Percentiles rank a stretch among this genome's conserved stretches.
phyloP scores from a whole-genome alignment of 1,140 invertebrate genomes.

The Caenorhabditis elegans region DNA sequence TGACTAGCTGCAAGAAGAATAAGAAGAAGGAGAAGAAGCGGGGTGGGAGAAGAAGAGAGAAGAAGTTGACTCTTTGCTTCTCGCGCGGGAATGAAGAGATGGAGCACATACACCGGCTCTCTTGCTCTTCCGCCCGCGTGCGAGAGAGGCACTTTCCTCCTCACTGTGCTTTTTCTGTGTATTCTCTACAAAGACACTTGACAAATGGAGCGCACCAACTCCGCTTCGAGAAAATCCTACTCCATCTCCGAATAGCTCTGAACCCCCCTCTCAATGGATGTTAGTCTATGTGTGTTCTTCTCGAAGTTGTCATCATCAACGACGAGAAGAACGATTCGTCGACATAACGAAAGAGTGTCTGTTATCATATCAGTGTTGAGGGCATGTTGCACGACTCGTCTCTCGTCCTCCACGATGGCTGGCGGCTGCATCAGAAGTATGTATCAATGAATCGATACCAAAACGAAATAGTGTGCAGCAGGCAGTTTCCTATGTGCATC shows the following conservation, averaged over 20 bases:
- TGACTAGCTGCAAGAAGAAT: slow-evolving; percentile 14
- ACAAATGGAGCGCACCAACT: not conserved
- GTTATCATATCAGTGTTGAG: slow-evolving; percentile 6
- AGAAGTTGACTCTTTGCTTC: slow-evolving; percentile 3
- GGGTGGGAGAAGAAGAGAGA: not conserved
- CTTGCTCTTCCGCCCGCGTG: slow-evolving; percentile 3
- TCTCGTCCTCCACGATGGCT: not conserved
- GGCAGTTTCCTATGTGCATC: not conserved
- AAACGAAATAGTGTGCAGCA: not conserved
- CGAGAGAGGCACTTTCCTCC: not conserved
- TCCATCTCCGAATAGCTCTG: no score
- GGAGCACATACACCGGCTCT: not conserved
- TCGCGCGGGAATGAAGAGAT: not conserved
- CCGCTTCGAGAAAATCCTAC: no score
- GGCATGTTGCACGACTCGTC: not conserved
- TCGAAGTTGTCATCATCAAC: not conserved
- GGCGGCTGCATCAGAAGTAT: not conserved
- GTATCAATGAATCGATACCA: slow-evolving; percentile 15
- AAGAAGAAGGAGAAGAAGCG: not conserved
- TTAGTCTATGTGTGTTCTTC: no score
- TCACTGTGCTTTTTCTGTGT: not conserved
- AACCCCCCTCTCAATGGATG: no score
- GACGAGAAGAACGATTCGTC: not conserved
- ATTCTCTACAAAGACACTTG: slow-evolving; percentile 23
- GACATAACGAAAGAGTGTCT: not conserved